Conservation (phyloP, 2,113 vertebrate genomes). For the Forbesichthys papilliferus region DNA sequence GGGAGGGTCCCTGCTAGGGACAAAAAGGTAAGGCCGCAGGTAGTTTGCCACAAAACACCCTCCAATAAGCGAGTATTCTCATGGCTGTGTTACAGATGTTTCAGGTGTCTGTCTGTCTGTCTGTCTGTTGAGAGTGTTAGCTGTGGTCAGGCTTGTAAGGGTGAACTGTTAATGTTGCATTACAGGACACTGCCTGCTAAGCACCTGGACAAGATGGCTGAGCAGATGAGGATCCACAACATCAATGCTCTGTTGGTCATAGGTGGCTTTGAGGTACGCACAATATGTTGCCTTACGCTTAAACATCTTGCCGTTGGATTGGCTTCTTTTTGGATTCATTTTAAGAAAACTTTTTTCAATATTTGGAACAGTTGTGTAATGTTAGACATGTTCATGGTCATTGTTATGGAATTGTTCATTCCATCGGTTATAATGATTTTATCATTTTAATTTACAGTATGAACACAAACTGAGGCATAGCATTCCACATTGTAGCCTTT, state of each 20-base stretch:
- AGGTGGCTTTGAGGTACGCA: constrained; percentile 93
- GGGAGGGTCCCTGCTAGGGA: constrained; percentile 93
- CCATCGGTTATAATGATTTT: neutral
- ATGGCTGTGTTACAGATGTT: neutral
- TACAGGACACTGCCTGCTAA: constrained; percentile 86
- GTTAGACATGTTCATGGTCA: neutral
- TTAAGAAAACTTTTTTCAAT: too few species aligned
- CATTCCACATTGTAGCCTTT: neutral
- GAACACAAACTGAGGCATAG: neutral
- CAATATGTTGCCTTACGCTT: neutral
- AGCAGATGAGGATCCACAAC: constrained; percentile 83
- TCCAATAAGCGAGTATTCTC: neutral
- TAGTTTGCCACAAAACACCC: neutral
- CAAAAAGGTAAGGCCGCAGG: constrained; percentile 83
- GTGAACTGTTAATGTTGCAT: neutral
- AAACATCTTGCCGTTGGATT: neutral
- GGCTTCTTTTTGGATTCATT: too few species aligned
- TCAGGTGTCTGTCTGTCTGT: neutral
- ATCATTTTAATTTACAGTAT: constrained; percentile 2
- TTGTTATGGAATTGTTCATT: neutral
- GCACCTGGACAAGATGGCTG: constrained; percentile 84
- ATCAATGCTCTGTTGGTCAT: constrained; percentile 90
- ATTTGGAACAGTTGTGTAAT: too few species aligned
- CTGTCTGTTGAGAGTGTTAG: neutral
- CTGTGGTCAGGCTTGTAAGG: too few species aligned